phyloP scores from a whole-genome alignment of 2,797 vertebrate species.

The Rhadinocentrus ornatus region DNA sequence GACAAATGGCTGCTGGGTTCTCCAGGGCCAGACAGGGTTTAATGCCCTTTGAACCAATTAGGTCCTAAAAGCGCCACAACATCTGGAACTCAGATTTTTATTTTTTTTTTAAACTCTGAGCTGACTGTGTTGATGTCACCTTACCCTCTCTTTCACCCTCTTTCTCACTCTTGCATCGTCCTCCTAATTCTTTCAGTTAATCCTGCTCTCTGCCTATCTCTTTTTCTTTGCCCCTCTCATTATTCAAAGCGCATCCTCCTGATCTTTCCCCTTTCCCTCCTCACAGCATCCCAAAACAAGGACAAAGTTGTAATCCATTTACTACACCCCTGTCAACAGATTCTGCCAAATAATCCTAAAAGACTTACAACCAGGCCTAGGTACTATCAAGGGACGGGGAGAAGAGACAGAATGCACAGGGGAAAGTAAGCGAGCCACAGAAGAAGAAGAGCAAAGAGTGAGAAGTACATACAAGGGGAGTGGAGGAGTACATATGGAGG shows the following conservation, averaged over 20 bases:
- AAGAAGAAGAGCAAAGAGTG: slow-evolving; percentile 42
- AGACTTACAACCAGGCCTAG: slow-evolving; percentile 75
- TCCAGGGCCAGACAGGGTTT: slow-evolving; percentile 60
- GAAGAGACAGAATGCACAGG: slow-evolving; percentile 61
- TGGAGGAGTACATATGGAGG: slow-evolving; percentile 52
- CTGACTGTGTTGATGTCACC: slow-evolving; percentile 52
- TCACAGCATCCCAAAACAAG: slow-evolving; percentile 76
- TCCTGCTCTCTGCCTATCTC: slow-evolving; percentile 49
- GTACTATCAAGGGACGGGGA: slow-evolving; percentile 71
- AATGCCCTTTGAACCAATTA: slow-evolving; percentile 71
- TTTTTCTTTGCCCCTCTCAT: slow-evolving; percentile 54
- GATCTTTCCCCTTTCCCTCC: slow-evolving; percentile 69
- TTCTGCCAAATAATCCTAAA: slow-evolving; percentile 81
- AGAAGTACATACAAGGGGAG: slow-evolving; percentile 33
- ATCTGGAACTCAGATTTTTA: slow-evolving; percentile 56
- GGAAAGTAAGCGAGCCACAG: slow-evolving; percentile 28
- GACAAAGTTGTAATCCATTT: slow-evolving; percentile 86
- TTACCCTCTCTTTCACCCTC: slow-evolving; percentile 65
- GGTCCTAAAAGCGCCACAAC: slow-evolving; percentile 51
- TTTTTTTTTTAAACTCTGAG: slow-evolving; percentile 30
- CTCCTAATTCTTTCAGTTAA: slow-evolving; percentile 64
- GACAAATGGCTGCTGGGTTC: slow-evolving; percentile 63
- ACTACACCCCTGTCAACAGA: slow-evolving; percentile 80
- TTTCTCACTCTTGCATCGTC: slow-evolving; percentile 39
- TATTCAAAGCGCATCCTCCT: slow-evolving; percentile 71